Evolutionary conservation across 2,888 invertebrate species (phyloP).

Genomic region (Chalcosyrphus nemorum): DNA sequence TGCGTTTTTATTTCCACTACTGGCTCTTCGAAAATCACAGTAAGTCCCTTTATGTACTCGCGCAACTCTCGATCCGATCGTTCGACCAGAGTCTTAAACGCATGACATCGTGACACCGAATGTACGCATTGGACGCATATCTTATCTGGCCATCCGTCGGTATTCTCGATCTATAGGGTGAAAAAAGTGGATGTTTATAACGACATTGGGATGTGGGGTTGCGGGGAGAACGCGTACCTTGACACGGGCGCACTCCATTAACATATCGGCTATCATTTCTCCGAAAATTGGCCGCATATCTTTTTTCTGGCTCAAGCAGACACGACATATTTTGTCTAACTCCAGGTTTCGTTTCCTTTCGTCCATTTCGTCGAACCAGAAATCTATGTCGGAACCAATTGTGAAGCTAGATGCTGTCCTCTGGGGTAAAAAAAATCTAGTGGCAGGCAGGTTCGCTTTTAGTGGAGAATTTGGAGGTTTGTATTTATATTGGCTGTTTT

Average conservation of each 20-base stretch:
- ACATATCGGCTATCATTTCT: conserved; percentile 86
- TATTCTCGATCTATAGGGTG: conserved; percentile 83
- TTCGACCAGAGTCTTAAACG: conserved; percentile 85
- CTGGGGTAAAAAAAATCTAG: conserved; percentile 27
- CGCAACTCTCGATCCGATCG: conserved; percentile 84
- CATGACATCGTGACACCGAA: conserved; percentile 86
- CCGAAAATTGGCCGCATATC: conserved; percentile 86
- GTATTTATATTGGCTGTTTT: conserved; percentile 11
- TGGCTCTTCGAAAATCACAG: conserved; percentile 79
- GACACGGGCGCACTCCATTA: conserved; percentile 86
- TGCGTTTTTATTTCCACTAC: conserved; percentile 65
- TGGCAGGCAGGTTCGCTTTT: conserved; percentile 42
- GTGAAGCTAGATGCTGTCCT: conserved; percentile 51
- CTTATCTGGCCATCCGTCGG: conserved; percentile 85
- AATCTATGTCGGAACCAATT: conserved; percentile 72
- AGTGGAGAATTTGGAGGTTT: conserved; percentile 30
- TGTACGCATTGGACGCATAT: conserved; percentile 86
- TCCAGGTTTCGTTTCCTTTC: conserved; percentile 81
- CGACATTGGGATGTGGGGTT: too few relatives aligned
- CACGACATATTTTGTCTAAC: conserved; percentile 86
- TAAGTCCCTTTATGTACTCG: conserved; percentile 82
- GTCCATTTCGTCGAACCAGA: conserved; percentile 76
- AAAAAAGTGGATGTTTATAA: conserved; percentile 11
- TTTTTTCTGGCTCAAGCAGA: conserved; percentile 85
- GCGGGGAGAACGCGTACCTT: conserved; percentile 84